phyloP scores from a whole-genome alignment of 2,797 vertebrate genomes.

The Tragelaphus eurycerus region DNA sequence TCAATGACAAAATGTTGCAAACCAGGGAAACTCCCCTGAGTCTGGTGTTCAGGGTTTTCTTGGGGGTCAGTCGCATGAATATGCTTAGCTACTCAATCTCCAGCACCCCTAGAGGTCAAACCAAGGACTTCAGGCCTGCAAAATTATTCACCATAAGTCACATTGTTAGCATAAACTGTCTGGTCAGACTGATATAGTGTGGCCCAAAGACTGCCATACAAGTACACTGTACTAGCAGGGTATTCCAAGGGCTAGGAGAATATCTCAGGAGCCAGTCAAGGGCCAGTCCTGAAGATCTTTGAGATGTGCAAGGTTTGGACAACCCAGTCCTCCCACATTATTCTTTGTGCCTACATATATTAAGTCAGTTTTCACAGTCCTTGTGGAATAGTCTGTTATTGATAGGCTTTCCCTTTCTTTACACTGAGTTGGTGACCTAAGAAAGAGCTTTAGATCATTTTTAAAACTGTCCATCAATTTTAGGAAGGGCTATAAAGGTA shows the following conservation, averaged over 20 bases:
- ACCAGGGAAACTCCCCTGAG: not conserved
- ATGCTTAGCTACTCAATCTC: not conserved
- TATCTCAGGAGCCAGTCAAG: not conserved
- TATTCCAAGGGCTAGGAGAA: not conserved
- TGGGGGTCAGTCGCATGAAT: not conserved
- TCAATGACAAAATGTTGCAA: not conserved
- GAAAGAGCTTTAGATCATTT: not conserved
- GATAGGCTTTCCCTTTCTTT: not conserved
- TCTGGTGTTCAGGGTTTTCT: not conserved
- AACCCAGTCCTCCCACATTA: not conserved
- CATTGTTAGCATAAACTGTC: not conserved
- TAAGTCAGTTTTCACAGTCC: not conserved
- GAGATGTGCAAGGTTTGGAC: not conserved
- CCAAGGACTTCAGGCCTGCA: not conserved
- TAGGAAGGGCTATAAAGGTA: not conserved
- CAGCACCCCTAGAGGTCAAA: not conserved
- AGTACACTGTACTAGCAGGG: not conserved
- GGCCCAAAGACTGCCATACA: not conserved
- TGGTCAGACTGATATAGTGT: not conserved
- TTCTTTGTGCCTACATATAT: not conserved
- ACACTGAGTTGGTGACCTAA: not conserved
- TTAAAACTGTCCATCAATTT: not conserved
- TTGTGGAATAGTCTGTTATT: not conserved
- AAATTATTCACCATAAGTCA: not conserved
- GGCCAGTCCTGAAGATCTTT: not conserved